phyloP scores from a whole-genome alignment of 2,797 vertebrate genomes.

The Sebastes itinus region DNA sequence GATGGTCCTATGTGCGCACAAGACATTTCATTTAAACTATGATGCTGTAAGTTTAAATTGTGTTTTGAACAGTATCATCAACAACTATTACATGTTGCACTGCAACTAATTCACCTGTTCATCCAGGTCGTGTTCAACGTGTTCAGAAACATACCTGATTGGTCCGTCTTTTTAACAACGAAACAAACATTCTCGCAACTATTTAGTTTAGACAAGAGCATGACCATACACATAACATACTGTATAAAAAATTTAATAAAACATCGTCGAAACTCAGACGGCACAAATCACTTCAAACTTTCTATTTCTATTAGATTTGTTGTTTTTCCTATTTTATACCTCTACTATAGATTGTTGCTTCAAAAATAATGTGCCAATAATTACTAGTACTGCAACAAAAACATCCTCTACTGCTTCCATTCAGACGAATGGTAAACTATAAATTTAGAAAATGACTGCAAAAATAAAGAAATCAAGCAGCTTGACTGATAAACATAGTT shows the following conservation, averaged over 20 bases:
- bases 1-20: conserved; percentile 25
- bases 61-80: conserved; percentile 16
- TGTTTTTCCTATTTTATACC: not conserved
- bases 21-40: conserved; percentile 28
- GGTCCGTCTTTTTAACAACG: conserved; percentile 4
- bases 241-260: not conserved
- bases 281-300: not conserved
- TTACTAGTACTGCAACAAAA: not conserved
- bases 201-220: conserved; percentile 1
- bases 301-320: not conserved
- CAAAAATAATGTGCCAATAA: not conserved
- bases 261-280: conserved; percentile 4
- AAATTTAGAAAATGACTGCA: not conserved
- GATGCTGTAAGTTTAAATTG: conserved; percentile 37
- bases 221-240: not conserved
- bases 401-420: not conserved
- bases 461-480: not conserved
- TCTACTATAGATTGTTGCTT: not conserved
- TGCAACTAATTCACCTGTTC: conserved; percentile 36
- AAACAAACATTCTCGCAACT: not conserved
- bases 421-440: not conserved
- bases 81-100: not conserved
- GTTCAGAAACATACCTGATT: conserved; percentile 39
- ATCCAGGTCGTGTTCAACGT: conserved; percentile 12
- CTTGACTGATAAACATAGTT: not conserved